phyloP scores from a whole-genome alignment of 1,140 invertebrate genomes.

The Papilio machaon region DNA sequence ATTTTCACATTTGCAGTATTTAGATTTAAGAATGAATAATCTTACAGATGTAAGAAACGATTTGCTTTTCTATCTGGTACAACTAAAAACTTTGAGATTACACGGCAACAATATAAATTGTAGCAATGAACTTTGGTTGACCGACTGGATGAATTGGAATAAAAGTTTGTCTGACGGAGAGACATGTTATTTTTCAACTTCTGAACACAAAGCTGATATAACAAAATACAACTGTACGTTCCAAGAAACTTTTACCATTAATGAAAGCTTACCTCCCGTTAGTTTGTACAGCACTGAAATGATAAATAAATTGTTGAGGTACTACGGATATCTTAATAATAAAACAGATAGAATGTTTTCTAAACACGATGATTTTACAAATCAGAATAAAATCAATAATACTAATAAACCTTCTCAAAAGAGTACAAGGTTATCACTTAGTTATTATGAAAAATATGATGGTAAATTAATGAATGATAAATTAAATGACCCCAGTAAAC shows the following conservation, averaged over 20 bases:
- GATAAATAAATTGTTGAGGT: constrained; percentile 76
- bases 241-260: constrained; percentile 77
- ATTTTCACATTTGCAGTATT: constrained; percentile 85
- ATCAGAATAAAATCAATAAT: constrained; percentile 44
- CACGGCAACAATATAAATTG: constrained; percentile 86
- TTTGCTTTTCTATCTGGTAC: constrained; percentile 86
- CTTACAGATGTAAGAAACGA: constrained; percentile 84
- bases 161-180: constrained; percentile 80
- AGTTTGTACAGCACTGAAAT: constrained; percentile 79
- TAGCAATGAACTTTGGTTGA: constrained; percentile 84
- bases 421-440: constrained; percentile 43
- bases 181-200: constrained; percentile 74
- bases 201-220: constrained; percentile 70
- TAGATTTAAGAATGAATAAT: constrained; percentile 87
- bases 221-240: constrained; percentile 77
- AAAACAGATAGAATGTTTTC: constrained; percentile 64
- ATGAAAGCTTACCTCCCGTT: constrained; percentile 74
- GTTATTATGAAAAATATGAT: constrained; percentile 44
- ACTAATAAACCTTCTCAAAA: constrained; percentile 37
- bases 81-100: constrained; percentile 84
- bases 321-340: constrained; percentile 76
- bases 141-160: constrained; percentile 84
- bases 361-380: constrained; percentile 52
- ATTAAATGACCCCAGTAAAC: constrained; percentile 43
- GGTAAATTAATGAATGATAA: constrained; percentile 29